Conservation (phyloP, 2,113 vertebrate species). For the Hoplias malabaricus region DNA sequence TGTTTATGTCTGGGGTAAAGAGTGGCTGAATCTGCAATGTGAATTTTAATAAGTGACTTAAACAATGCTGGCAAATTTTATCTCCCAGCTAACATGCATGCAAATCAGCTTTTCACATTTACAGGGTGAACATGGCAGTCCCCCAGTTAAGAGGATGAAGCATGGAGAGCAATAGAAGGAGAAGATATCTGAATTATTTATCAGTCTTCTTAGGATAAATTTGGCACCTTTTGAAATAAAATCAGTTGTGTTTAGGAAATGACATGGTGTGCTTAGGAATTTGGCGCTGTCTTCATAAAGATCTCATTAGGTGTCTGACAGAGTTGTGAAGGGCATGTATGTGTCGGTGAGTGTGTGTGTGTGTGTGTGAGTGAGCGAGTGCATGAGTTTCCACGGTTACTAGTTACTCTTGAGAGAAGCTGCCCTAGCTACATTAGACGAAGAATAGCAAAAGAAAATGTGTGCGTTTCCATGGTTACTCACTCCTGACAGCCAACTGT, state of each 20-base stretch:
- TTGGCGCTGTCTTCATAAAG: neutral
- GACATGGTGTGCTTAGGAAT: neutral
- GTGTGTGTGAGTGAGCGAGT: constrained; percentile 25
- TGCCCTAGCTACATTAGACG: constrained; percentile 18
- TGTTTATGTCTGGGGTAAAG: constrained; percentile 12
- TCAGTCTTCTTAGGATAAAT: neutral
- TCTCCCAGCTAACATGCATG: constrained; percentile 10
- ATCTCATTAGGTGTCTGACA: constrained; percentile 4
- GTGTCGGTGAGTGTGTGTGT: constrained; percentile 12
- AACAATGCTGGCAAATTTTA: constrained; percentile 34
- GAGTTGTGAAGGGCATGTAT: neutral
- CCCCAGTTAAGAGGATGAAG: neutral
- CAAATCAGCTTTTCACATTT: constrained; percentile 26
- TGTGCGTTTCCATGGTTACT: constrained; percentile 47
- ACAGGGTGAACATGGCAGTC: neutral
- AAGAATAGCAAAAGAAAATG: constrained; percentile 39
- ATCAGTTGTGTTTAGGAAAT: neutral
- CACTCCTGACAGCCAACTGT: constrained; percentile 11
- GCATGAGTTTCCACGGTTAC: constrained; percentile 36
- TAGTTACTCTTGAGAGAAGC: constrained; percentile 24
- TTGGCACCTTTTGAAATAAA: neutral
- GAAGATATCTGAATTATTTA: constrained; percentile 1
- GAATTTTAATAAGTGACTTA: constrained; percentile 31
- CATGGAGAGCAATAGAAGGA: neutral
- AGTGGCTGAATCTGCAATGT: neutral